Evolutionary conservation across 2,797 vertebrate species (phyloP), one percentile per base, ranked within the genome.

Genomic region (Platyrinchus mystaceus): DNA sequence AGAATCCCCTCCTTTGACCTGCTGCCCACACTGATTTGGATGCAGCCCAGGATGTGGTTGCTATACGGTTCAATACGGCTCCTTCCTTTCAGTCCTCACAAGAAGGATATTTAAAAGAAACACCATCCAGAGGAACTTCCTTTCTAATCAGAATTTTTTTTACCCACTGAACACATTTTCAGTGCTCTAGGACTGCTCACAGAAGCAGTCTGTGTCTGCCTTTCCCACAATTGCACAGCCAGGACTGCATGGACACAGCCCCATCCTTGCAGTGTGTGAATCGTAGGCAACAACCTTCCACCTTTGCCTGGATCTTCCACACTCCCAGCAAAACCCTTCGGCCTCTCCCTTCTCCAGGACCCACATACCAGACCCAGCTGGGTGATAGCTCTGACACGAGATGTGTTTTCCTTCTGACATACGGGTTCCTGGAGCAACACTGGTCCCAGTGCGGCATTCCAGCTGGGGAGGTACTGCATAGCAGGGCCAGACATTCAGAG

Each of bases 361-460:
- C 18, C 52, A 68, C 70, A 79, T 34, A 14, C 36, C n/a, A 73
- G 67, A 46, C 14, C 41, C 70, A 69, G 26, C 43, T 47, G 74
- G 26, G 13, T 30, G 37, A n/a, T 12, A 50, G 62, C 78, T 62
- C 62, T 1, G 7, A 24, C 14, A 39, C 6, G 53, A 56, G 41
- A 41, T 3, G 1, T 1, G 0, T 41, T 87, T 32, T 83, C 20
- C 10, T 26, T 36, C 37, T 39, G 14, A 55, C 59, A 32, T 3
- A 18, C 7, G 55, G 43, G 46, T 7, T 73, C 27, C 55, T 27
- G 55, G 41, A 64, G 53, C 28, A 52, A n/a, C 20, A 7, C 52
- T 2, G 11, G n/a, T 58, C 39, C 59, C 78, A 67, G 62, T 0
- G 0, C 0, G 0, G 23, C 0, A 0, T n/a, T 52, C 60, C 80